phyloP scores from a whole-genome alignment of 2,888 invertebrate species.

The Tetranychus truncatus region DNA sequence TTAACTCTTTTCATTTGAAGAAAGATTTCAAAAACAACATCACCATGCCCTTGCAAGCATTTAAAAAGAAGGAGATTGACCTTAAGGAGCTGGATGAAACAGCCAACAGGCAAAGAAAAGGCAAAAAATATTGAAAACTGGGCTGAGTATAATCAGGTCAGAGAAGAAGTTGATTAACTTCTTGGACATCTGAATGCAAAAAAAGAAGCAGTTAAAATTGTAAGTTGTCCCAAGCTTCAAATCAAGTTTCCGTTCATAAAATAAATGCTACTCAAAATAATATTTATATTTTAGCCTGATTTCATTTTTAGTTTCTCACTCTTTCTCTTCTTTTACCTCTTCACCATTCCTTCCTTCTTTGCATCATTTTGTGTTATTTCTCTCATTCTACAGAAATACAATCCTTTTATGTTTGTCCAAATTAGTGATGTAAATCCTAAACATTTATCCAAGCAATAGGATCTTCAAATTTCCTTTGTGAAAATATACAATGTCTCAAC shows the following conservation, averaged over 20 bases:
- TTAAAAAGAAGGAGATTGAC: background rate
- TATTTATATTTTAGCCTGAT: background rate
- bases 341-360: background rate
- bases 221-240: background rate
- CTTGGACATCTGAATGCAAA: background rate
- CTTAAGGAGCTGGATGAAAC: background rate
- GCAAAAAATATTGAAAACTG: background rate
- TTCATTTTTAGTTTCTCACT: conserved; percentile 1
- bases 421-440: too few relatives aligned
- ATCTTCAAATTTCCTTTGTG: background rate
- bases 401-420: too few relatives aligned
- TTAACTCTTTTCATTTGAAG: too few relatives aligned
- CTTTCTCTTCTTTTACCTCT: background rate
- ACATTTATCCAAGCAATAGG: too few relatives aligned
- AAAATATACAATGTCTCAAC: conserved; percentile 2
- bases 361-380: background rate
- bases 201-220: background rate
- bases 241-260: too few relatives aligned
- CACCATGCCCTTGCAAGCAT: background rate
- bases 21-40: too few relatives aligned
- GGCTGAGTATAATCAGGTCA: background rate
- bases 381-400: too few relatives aligned
- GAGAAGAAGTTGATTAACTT: background rate
- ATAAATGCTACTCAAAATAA: background rate
- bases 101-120: background rate